A percentile compares a stretch with the other conserved stretches of the same genome.
phyloP scores from a whole-genome alignment of 2,797 vertebrate species.

The Melanotaenia maccullochi region DNA sequence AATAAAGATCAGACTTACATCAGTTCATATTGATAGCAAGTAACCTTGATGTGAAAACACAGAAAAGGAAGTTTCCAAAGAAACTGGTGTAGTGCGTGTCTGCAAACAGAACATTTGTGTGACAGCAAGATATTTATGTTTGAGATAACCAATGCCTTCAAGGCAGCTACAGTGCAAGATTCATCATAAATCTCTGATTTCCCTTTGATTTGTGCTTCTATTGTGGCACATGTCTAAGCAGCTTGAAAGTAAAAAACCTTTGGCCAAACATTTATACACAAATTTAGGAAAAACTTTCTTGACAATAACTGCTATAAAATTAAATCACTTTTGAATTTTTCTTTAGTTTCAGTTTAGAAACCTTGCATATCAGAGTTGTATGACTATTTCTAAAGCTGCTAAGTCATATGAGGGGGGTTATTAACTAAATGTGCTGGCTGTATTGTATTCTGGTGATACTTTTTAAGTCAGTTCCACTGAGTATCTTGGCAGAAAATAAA shows the following conservation, averaged over 20 bases:
- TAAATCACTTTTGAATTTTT: no score
- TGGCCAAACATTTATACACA: background rate
- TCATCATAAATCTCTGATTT: background rate
- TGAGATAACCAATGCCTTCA: slow-evolving; percentile 2
- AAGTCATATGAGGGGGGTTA: background rate
- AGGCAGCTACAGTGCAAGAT: slow-evolving; percentile 6
- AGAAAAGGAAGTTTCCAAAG: background rate
- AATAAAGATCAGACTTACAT: slow-evolving; percentile 25
- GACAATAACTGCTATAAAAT: background rate
- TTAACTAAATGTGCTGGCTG: background rate
- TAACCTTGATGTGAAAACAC: slow-evolving; percentile 10
- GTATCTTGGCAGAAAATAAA: background rate
- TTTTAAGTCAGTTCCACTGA: background rate
- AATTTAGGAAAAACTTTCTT: background rate
- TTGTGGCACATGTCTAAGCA: background rate
- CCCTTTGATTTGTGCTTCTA: slow-evolving; percentile 3
- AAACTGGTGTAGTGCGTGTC: background rate
- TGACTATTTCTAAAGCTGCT: background rate
- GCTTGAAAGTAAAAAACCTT: background rate
- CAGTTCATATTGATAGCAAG: background rate
- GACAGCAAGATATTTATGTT: background rate
- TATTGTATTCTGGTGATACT: background rate
- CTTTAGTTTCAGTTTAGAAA: background rate
- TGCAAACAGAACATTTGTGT: slow-evolving; percentile 1
- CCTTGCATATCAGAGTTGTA: background rate